Percentiles rank a stretch among this genome's conserved stretches.
Evolutionary conservation across 2,797 vertebrate genomes (phyloP).

Genomic region (Hozukius guyotensis): DNA sequence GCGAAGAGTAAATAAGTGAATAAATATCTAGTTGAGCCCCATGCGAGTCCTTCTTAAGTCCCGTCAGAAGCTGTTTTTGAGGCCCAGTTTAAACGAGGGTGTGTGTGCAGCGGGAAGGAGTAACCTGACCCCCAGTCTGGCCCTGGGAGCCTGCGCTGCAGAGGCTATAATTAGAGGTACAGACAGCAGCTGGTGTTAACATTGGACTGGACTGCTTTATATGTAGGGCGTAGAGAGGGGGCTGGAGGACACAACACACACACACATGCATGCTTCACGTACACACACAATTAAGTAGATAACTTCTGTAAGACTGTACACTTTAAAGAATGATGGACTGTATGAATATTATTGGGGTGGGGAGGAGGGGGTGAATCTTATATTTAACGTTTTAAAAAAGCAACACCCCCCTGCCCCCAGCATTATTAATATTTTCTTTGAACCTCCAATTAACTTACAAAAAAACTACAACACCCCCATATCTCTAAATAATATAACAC

Average conservation of each 20-base stretch:
- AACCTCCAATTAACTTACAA: not conserved
- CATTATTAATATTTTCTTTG: not conserved
- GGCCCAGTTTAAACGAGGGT: slow-evolving; percentile 33
- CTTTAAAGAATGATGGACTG: too few species aligned
- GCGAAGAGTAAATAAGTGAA: slow-evolving; percentile 56
- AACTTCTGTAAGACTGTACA: not conserved
- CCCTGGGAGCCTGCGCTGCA: slow-evolving; percentile 68
- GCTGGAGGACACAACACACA: slow-evolving; percentile 13
- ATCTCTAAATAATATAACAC: not conserved
- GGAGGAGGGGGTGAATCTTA: too few species aligned
- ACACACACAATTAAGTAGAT: not conserved
- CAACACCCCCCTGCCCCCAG: not conserved
- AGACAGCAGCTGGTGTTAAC: slow-evolving; percentile 75
- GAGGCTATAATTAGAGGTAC: slow-evolving; percentile 76
- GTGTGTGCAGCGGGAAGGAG: slow-evolving; percentile 47
- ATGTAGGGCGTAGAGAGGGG: slow-evolving; percentile 64
- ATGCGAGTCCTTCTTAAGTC: slow-evolving; percentile 33
- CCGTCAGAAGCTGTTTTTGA: slow-evolving; percentile 48
- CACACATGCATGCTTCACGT: slow-evolving; percentile 3
- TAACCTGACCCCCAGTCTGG: slow-evolving; percentile 74
- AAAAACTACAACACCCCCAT: not conserved
- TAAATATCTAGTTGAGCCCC: slow-evolving; percentile 40
- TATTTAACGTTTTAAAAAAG: not conserved
- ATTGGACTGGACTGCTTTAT: slow-evolving; percentile 58
- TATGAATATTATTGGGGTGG: too few species aligned